Conservation (phyloP, 2,113 vertebrate species). For the Hippocampus abdominalis region DNA sequence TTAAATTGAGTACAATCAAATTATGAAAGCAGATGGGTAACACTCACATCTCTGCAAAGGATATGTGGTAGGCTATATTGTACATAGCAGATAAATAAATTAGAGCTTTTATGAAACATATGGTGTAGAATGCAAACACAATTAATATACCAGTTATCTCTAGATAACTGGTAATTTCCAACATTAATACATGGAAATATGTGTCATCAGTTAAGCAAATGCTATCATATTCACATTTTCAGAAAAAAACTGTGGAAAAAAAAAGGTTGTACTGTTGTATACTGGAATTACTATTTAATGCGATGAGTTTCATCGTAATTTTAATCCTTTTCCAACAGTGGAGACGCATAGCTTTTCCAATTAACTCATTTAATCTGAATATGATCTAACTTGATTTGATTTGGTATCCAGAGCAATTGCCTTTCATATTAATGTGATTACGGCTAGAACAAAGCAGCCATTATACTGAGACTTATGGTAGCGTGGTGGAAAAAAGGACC, state of each 20-base stretch:
- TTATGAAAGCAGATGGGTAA: background rate
- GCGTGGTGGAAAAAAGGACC: slow-evolving; percentile 43
- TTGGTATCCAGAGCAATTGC: slow-evolving; percentile 65
- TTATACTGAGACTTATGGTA: slow-evolving; percentile 64
- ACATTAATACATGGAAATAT: background rate
- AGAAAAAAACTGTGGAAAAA: background rate
- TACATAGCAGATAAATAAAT: background rate
- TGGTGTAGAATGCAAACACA: background rate
- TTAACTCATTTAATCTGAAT: slow-evolving; percentile 65
- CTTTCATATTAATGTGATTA: slow-evolving; percentile 72
- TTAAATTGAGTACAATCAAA: background rate
- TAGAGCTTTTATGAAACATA: background rate
- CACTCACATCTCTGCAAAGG: background rate
- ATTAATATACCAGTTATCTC: background rate
- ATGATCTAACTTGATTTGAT: slow-evolving; percentile 70
- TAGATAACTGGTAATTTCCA: background rate
- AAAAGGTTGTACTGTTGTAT: slow-evolving; percentile 23
- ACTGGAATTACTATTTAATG: background rate
- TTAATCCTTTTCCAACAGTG: slow-evolving; percentile 50
- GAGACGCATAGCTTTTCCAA: slow-evolving; percentile 63
- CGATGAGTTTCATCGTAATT: slow-evolving; percentile 1
- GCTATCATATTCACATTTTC: slow-evolving; percentile 6
- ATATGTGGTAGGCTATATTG: background rate
- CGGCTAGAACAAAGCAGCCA: slow-evolving; percentile 61
- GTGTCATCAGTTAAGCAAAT: slow-evolving; percentile 17